phyloP scores from a whole-genome alignment of 2,797 vertebrate genomes.

The Pseudomugil tenellus region DNA sequence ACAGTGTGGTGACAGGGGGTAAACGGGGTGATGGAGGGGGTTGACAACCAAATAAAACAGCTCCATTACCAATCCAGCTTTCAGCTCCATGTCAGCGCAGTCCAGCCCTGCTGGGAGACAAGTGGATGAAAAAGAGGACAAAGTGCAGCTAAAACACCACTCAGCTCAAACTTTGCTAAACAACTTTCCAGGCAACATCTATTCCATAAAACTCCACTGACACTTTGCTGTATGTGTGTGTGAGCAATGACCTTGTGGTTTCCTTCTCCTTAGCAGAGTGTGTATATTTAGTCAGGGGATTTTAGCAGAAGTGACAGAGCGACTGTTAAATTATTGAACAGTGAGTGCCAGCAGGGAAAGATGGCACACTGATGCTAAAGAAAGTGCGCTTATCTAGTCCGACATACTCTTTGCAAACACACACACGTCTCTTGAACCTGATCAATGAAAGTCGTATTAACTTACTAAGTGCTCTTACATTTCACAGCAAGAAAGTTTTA shows the following conservation, averaged over 20 bases:
- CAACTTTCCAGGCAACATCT: conserved; percentile 27
- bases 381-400: conserved; percentile 47
- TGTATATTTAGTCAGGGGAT: conserved; percentile 61
- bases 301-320: conserved; percentile 51
- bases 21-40: conserved; percentile 20
- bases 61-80: conserved; percentile 42
- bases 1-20: not conserved
- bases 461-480: conserved; percentile 12
- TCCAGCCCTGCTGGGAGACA: conserved; percentile 19
- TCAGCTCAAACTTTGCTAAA: conserved; percentile 32
- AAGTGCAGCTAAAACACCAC: conserved; percentile 27
- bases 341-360: conserved; percentile 48
- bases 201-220: conserved; percentile 7
- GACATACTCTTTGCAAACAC: conserved; percentile 43
- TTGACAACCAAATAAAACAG: conserved; percentile 37
- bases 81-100: conserved; percentile 23
- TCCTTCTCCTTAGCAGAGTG: conserved; percentile 37
- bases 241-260: conserved; percentile 45
- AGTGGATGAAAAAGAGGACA: conserved; percentile 28
- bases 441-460: conserved; percentile 8
- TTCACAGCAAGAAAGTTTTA: conserved; percentile 10
- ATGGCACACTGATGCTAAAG: conserved; percentile 46
- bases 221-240: conserved; percentile 6
- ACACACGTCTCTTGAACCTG: conserved; percentile 11
- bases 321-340: conserved; percentile 67